Evolutionary conservation across 2,797 vertebrate genomes (phyloP).

Genomic region (Acanthis flammea): DNA sequence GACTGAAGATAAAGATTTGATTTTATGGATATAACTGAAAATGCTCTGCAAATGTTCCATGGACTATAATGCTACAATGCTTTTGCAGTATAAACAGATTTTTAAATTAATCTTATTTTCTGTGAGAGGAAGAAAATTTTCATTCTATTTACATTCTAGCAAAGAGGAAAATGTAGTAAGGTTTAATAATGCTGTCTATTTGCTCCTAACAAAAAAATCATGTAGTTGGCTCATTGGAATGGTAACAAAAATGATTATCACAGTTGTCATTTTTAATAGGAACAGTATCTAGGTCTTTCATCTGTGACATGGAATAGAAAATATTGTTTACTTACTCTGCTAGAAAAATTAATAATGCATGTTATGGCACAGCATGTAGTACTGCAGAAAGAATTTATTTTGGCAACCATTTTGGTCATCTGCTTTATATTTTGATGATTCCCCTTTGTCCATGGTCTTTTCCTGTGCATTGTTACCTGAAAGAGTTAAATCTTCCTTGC

Average conservation of each 20-base stretch:
- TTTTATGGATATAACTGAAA: background rate
- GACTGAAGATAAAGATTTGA: background rate
- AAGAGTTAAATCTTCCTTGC: background rate
- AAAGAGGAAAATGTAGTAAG: background rate
- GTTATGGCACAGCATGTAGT: background rate
- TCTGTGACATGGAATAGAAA: background rate
- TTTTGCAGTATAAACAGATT: background rate
- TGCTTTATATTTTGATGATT: background rate
- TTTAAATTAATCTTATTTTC: background rate
- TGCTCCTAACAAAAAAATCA: background rate
- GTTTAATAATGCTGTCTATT: background rate
- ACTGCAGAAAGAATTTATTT: background rate
- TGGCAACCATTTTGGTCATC: background rate
- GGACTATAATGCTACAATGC: background rate
- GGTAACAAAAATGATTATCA: background rate
- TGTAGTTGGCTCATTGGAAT: background rate
- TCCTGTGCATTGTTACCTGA: background rate
- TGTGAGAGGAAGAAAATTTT: background rate
- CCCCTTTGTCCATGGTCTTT: background rate
- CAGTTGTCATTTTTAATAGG: background rate
- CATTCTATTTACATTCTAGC: background rate
- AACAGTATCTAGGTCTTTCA: background rate
- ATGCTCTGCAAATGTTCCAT: background rate
- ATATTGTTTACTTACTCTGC: background rate
- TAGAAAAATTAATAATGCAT: conserved; percentile 19